Conservation (phyloP, 2,888 invertebrate genomes). For the Diarsia dahlii region DNA sequence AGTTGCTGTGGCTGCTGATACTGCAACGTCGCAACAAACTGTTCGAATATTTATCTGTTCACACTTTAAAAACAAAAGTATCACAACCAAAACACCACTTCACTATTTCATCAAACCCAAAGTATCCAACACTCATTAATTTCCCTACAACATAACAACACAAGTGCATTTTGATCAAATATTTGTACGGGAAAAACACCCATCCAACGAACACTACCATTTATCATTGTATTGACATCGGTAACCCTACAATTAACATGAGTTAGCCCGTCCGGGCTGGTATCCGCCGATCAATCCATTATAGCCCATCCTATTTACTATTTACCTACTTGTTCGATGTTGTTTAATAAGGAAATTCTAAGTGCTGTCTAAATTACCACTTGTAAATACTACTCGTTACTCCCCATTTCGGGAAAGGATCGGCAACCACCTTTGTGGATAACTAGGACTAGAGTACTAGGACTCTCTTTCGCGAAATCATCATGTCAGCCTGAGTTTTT, state of each 20-base stretch:
- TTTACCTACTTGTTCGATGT: constrained; percentile 43
- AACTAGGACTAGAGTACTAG: too few relatives aligned
- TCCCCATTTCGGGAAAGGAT: neutral
- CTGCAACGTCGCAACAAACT: neutral
- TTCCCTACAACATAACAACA: constrained; percentile 10
- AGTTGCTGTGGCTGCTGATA: too few relatives aligned
- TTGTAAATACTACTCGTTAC: neutral
- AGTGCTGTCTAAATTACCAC: constrained; percentile 14
- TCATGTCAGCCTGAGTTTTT: too few relatives aligned
- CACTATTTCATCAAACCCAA: constrained; percentile 1
- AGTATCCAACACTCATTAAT: neutral
- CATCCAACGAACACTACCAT: constrained; percentile 58
- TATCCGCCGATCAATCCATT: constrained; percentile 69
- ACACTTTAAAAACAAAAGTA: neutral
- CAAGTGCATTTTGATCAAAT: constrained; percentile 57
- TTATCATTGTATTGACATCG: constrained; percentile 67
- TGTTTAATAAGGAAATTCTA: constrained; percentile 6
- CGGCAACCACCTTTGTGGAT: neutral
- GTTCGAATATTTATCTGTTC: neutral
- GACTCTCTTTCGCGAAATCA: too few relatives aligned
- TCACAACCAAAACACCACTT: neutral
- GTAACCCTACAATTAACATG: constrained; percentile 70
- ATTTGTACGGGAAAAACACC: constrained; percentile 50
- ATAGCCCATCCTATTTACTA: constrained; percentile 46
- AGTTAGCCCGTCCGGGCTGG: constrained; percentile 59